A percentile compares a stretch with the other conserved stretches of the same genome.
phyloP scores from a whole-genome alignment of 30 jellyfish, hydroid and myxozoan genomes.

The Cassiopea andromeda region DNA sequence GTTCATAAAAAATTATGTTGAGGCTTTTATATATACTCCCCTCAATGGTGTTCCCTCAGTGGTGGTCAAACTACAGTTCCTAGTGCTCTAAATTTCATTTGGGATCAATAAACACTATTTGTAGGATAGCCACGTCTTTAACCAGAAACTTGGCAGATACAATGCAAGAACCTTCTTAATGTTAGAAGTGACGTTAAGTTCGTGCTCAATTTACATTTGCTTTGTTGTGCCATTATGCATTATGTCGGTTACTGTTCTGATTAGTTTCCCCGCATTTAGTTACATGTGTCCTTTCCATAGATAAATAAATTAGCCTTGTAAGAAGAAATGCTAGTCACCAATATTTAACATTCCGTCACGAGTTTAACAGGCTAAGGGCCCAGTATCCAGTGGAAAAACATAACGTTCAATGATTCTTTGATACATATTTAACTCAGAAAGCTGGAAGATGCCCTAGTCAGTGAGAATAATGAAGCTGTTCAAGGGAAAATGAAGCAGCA shows the following conservation, averaged over 20 bases:
- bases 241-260: background rate
- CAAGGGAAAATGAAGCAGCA: constrained; percentile 26
- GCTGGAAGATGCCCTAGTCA: background rate
- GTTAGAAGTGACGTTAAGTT: too few relatives aligned
- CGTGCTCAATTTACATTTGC: too few relatives aligned
- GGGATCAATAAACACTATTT: too few relatives aligned
- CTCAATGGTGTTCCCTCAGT: too few relatives aligned
- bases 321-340: background rate
- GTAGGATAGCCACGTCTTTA: too few relatives aligned
- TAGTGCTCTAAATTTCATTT: too few relatives aligned
- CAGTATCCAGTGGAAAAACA: background rate
- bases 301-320: background rate
- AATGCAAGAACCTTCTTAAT: too few relatives aligned
- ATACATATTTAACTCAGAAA: background rate
- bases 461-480: background rate
- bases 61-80: too few relatives aligned
- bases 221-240: background rate
- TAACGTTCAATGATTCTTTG: background rate
- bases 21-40: too few relatives aligned
- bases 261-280: background rate
- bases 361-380: constrained; percentile 1
- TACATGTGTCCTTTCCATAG: background rate
- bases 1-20: too few relatives aligned
- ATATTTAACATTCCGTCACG: background rate
- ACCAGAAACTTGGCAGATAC: too few relatives aligned